Conservation (phyloP, 2,797 vertebrate species). For the Neosilurus hyrtlii region DNA sequence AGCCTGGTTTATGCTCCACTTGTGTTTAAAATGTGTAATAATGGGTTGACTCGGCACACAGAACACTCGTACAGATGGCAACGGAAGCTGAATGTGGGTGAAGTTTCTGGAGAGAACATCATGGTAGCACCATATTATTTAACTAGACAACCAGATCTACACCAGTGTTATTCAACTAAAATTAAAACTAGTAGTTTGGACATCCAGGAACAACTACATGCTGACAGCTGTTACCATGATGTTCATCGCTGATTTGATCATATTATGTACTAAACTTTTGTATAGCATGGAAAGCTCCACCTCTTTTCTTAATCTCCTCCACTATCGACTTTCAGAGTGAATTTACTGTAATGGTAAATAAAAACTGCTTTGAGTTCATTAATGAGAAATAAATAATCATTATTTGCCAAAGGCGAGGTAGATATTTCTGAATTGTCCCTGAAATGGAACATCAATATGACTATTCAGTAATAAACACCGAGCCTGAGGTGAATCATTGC, state of each 20-base stretch:
- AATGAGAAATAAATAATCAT: background rate
- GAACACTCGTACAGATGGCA: background rate
- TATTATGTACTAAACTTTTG: background rate
- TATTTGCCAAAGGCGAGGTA: no score
- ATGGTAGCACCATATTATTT: background rate
- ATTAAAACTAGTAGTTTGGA: no score
- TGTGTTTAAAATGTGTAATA: constrained; percentile 17
- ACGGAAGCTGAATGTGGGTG: background rate
- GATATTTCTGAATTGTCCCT: no score
- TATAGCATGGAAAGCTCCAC: background rate
- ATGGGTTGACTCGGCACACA: constrained; percentile 17
- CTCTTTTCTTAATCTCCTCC: background rate
- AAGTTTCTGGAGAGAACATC: background rate
- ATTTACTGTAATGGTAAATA: background rate
- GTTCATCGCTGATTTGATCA: background rate
- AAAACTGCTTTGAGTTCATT: background rate
- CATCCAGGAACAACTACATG: no score
- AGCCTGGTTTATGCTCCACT: constrained; percentile 17
- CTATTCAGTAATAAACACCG: no score
- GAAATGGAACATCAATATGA: no score
- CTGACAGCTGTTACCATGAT: background rate
- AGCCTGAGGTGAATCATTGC: no score
- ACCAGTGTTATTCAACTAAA: background rate
- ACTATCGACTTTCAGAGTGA: background rate
- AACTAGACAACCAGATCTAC: background rate